A percentile compares a stretch with the other conserved stretches of the same genome.
Evolutionary conservation across 2,113 vertebrate genomes (phyloP).

Genomic region (Petrocephalus zakoni): DNA sequence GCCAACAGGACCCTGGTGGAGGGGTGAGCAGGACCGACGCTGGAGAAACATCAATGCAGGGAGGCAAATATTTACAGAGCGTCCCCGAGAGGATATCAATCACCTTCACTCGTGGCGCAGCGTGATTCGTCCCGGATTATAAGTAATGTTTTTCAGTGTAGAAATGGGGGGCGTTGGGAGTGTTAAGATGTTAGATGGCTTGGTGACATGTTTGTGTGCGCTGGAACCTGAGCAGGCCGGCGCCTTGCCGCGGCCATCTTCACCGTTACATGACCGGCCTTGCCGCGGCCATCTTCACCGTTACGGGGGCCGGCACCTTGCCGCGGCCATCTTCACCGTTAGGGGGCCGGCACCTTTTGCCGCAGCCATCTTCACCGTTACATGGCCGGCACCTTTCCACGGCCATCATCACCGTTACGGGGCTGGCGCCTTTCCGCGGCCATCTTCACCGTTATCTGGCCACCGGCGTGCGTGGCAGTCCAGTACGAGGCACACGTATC

Average conservation of each 20-base stretch:
- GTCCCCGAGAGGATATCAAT: background rate
- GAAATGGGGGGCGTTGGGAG: background rate
- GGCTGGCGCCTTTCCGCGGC: no score
- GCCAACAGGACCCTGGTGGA: slow-evolving; percentile 96
- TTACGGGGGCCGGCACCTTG: no score
- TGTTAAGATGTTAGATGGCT: slow-evolving; percentile 25
- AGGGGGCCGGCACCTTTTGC: no score
- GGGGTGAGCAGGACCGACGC: slow-evolving; percentile 67
- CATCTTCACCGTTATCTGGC: no score
- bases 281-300: no score
- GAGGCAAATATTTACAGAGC: background rate
- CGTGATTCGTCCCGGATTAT: background rate
- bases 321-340: no score
- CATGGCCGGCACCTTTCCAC: no score
- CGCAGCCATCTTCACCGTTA: no score
- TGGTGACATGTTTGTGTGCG: background rate
- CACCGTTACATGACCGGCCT: no score
- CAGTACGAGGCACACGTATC: background rate
- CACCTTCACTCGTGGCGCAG: background rate
- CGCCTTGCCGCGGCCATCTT: slow-evolving; percentile 11
- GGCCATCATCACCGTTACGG: no score
- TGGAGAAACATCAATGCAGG: background rate
- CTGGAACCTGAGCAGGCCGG: slow-evolving; percentile 15
- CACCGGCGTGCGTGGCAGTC: no score
- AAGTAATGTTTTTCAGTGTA: background rate